phyloP scores from a whole-genome alignment of 1,140 invertebrate species.

The Solenopsis invicta region DNA sequence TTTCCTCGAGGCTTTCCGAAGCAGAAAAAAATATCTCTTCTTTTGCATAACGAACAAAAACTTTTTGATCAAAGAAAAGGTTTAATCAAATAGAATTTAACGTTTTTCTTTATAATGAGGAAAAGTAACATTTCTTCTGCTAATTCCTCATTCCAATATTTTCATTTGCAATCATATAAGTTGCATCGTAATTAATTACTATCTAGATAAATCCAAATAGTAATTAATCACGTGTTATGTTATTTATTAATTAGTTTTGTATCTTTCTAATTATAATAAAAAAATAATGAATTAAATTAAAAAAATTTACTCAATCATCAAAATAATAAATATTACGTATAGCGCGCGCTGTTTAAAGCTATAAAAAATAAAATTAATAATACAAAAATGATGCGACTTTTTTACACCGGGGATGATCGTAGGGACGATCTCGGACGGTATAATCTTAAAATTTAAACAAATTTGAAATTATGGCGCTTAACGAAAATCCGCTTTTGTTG shows the following conservation, averaged over 20 bases:
- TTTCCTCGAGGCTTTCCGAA: background rate
- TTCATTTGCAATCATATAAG: conserved; percentile 8
- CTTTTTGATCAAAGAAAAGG: background rate
- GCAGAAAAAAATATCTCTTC: background rate
- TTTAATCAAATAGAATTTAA: background rate
- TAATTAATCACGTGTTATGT: background rate
- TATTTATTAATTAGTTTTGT: background rate
- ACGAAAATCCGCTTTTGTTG: background rate
- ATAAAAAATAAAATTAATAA: conserved; percentile 24
- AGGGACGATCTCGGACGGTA: conserved; percentile 17
- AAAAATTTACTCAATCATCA: conserved; percentile 16
- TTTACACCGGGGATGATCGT: background rate
- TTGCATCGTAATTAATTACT: background rate
- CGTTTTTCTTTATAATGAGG: background rate
- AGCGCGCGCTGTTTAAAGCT: background rate
- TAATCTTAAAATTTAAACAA: conserved; percentile 15
- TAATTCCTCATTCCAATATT: conserved; percentile 21
- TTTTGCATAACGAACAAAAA: background rate
- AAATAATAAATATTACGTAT: conserved; percentile 6
- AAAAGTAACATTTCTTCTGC: background rate
- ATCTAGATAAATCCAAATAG: background rate
- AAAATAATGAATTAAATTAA: conserved; percentile 4
- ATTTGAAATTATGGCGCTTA: background rate
- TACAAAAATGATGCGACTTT: conserved; percentile 9
- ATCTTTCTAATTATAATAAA: background rate